Evolutionary conservation across 2,113 vertebrate species (phyloP).

Genomic region (Sturnus vulgaris): DNA sequence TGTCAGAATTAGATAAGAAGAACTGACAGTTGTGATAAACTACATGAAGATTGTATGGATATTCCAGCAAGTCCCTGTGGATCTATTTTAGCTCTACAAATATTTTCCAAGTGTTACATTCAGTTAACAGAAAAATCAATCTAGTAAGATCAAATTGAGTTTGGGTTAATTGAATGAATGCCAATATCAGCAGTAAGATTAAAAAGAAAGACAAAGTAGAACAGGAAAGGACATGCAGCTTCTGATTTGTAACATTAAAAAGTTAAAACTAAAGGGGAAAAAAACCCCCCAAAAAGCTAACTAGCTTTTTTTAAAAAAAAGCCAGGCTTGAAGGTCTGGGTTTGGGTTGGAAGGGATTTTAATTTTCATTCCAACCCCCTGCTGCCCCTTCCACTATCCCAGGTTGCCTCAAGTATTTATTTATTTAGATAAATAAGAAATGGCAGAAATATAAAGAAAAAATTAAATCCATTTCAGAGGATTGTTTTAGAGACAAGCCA

Average conservation of each 20-base stretch:
- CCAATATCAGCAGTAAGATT: neutral
- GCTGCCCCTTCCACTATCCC: neutral
- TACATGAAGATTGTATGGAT: neutral
- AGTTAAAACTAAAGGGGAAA: neutral
- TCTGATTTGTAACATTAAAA: neutral
- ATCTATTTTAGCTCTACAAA: neutral
- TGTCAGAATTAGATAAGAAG: neutral
- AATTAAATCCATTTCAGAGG: neutral
- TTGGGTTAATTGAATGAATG: neutral
- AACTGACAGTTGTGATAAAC: neutral
- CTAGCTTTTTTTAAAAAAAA: neutral
- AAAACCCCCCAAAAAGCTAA: neutral
- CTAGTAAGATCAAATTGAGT: neutral
- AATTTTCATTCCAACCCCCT: neutral
- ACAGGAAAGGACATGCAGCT: neutral
- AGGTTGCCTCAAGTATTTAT: neutral
- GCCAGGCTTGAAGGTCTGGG: neutral
- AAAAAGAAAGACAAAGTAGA: neutral
- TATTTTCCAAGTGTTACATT: neutral
- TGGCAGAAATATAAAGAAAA: neutral
- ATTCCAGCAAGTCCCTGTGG: neutral
- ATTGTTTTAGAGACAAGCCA: neutral
- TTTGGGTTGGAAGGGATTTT: neutral
- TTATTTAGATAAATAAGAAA: neutral
- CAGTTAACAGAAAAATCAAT: neutral